Base-by-base conservation (phyloP, 2,888 invertebrate species). In the Protodeltote pygarga region DNA sequence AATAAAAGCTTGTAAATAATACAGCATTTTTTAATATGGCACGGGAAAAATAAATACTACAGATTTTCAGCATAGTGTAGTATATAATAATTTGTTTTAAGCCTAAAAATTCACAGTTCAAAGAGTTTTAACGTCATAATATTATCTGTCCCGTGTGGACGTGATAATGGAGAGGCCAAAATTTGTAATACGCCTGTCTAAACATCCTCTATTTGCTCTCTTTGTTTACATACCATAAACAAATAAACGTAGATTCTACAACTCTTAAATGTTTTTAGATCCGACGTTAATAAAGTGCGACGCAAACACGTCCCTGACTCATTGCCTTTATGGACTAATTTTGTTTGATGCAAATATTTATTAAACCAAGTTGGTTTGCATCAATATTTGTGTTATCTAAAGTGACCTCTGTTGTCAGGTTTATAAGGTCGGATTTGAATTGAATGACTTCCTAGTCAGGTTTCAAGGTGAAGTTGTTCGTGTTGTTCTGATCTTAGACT, bases 171-270 rank as follows among this genome's bases (percentile, higher is more conserved):
- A 9, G 19, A 31, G 23, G 34, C 21, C 34, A 15, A 15, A 29
- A 13, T 41, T 19, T 31, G 16, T 20, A 10, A 34, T 33, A 15
- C 32, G 31, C 35, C 13, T 24, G 31, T 25, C 33, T 21, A 16
- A 62, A 66, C 52, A 63, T 44, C 40, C 50, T 41, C 44, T 51
- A 39, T 65, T 67, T 49, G 50, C 47, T 16, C n/a, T 34, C 23
- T 44, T 52, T 52, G 39, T 59, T 63, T 54, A 51, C 53, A 34
- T 42, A 31, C 31, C 45, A 20, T 20, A 47, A 32, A 2, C 17
- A 45, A 15, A 33, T 21, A 29, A 20, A 32, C 20, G 20, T 27
- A 17, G 17, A 27, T 24, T 47, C 23, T 32, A 54, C 11, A 33
- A 33, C 32, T 10, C 10, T 19, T 31, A 27, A 14, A 27, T 17